phyloP scores from a whole-genome alignment of 2,113 vertebrate species.

The Athene noctua region DNA sequence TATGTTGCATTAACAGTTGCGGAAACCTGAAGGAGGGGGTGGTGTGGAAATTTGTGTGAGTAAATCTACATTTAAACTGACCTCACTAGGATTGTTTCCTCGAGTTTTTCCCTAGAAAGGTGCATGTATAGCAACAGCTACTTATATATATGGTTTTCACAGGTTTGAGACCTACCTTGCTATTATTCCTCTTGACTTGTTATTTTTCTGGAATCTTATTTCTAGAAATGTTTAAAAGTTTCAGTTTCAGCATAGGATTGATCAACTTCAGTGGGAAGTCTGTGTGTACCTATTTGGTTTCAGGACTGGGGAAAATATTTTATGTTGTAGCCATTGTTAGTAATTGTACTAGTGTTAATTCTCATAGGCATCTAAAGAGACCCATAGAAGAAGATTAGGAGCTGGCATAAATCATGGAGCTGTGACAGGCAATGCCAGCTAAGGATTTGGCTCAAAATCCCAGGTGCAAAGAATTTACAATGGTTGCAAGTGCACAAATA shows the following conservation, averaged over 20 bases:
- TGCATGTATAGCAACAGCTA: neutral
- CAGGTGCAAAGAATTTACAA: slow-evolving; percentile 38
- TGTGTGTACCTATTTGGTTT: neutral
- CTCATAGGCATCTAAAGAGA: neutral
- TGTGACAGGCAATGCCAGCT: neutral
- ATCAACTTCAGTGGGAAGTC: neutral
- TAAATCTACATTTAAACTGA: neutral
- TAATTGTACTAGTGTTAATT: neutral
- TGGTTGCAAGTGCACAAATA: slow-evolving; percentile 52
- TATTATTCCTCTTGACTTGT: neutral
- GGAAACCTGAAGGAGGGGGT: neutral
- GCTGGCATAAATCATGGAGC: neutral
- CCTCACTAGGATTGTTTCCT: neutral
- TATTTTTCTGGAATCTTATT: neutral
- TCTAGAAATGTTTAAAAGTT: neutral
- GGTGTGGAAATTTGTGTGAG: too few species aligned
- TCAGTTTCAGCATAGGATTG: neutral
- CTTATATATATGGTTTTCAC: neutral
- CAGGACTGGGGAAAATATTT: neutral
- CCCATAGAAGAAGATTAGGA: neutral
- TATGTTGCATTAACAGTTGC: slow-evolving; percentile 9
- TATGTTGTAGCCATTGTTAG: neutral
- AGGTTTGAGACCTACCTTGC: neutral
- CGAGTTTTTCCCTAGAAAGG: neutral
- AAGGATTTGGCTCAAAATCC: slow-evolving; percentile 16